Conservation (phyloP, 2,797 vertebrate genomes). For the Tenualosa thibaudeaui region DNA sequence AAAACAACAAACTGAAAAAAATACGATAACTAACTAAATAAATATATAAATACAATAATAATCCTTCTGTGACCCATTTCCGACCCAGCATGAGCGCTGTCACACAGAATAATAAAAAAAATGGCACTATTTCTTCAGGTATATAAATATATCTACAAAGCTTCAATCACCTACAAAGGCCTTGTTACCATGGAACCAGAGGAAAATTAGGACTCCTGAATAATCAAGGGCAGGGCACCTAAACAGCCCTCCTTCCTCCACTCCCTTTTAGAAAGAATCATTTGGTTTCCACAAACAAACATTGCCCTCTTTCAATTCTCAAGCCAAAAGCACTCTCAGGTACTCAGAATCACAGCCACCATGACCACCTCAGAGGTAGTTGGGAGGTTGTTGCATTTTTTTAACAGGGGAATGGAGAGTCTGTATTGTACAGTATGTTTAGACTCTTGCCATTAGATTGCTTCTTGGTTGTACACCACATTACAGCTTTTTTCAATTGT, state of each 20-base stretch:
- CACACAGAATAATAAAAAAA: not conserved
- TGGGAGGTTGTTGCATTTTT: no score
- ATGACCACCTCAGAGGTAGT: not conserved
- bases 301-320: not conserved
- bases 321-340: not conserved
- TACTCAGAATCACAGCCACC: not conserved
- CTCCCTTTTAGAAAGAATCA: not conserved
- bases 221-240: not conserved
- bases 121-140: not conserved
- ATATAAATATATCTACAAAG: slow-evolving; percentile 17
- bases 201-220: not conserved
- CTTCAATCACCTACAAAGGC: not conserved
- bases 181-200: not conserved
- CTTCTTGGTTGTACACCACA: no score
- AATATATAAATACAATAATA: slow-evolving; percentile 3
- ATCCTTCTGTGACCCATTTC: slow-evolving; percentile 20
- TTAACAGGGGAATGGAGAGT: no score
- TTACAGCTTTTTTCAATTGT: no score
- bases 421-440: no score
- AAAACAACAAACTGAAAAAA: not conserved
- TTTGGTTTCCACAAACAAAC: not conserved
- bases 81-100: not conserved
- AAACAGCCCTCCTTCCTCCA: not conserved
- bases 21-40: not conserved
- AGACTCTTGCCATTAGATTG: no score